phyloP scores from a whole-genome alignment of 2,797 vertebrate genomes.

The Moxostoma hubbsi region DNA sequence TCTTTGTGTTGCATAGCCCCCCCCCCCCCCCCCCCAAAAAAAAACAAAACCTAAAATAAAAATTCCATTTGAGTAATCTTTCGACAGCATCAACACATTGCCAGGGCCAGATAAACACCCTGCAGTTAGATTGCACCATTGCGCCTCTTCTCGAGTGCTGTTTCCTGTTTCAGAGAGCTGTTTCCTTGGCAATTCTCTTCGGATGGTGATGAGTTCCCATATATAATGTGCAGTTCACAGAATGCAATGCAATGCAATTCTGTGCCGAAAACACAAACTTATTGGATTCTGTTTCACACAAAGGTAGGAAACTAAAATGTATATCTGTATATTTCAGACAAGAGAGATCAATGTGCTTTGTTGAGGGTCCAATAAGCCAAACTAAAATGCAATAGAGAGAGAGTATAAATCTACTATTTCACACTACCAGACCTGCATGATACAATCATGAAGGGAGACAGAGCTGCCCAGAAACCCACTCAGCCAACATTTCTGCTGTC shows the following conservation, averaged over 20 bases:
- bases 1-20: not conserved
- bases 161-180: conserved; percentile 6
- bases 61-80: not conserved
- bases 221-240: conserved; percentile 4
- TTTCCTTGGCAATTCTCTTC: conserved; percentile 32
- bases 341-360: conserved; percentile 33
- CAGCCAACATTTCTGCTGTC: conserved; percentile 63
- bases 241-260: conserved; percentile 15
- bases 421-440: conserved; percentile 56
- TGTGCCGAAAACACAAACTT: conserved; percentile 8
- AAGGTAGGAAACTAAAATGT: conserved; percentile 21
- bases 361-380: conserved; percentile 49
- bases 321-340: conserved; percentile 16
- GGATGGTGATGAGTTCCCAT: conserved; percentile 28
- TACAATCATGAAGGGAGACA: conserved; percentile 59
- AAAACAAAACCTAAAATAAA: not conserved
- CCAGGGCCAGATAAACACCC: conserved; percentile 27
- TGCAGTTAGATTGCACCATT: not conserved
- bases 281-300: conserved; percentile 18
- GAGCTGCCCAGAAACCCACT: conserved; percentile 39
- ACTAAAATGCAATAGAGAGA: conserved; percentile 27
- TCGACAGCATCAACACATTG: conserved; percentile 21
- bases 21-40: no score
- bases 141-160: not conserved
- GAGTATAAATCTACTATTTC: conserved; percentile 57